These are phyloP conservation scores for Poliocrania exsul DNA, from an alignment of 2,797 vertebrate genomes.

Conservation along the genomic window DNA sequence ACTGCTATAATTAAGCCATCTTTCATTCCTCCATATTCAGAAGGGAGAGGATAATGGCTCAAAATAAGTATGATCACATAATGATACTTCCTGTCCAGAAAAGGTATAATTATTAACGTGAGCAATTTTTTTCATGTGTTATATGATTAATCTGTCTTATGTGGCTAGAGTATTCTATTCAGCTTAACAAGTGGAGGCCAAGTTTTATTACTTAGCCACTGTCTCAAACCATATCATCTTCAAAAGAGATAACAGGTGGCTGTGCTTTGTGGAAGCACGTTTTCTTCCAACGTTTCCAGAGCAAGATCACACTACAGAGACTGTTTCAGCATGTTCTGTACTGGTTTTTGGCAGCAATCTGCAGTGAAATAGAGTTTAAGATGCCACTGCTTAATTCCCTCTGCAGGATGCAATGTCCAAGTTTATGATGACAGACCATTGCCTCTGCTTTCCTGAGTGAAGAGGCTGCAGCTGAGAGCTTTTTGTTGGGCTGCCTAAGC, in stretches of 20 bases:
- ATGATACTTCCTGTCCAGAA: background rate
- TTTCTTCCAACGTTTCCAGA: background rate
- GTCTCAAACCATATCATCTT: background rate
- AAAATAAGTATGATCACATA: background rate
- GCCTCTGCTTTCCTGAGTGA: background rate
- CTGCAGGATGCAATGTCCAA: background rate
- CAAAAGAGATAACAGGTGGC: background rate
- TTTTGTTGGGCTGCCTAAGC: background rate
- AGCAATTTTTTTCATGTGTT: background rate
- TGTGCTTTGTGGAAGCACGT: background rate
- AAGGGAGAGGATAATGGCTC: background rate
- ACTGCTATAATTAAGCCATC: slow-evolving; percentile 40
- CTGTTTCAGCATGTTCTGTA: background rate
- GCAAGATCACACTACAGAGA: background rate
- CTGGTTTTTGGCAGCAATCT: background rate
- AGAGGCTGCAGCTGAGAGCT: background rate
- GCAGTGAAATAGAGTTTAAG: background rate
- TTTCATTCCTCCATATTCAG: slow-evolving; percentile 24
- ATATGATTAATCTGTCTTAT: background rate
- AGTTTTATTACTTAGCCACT: background rate
- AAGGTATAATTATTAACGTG: background rate
- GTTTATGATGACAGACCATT: background rate
- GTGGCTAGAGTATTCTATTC: background rate
- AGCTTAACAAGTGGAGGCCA: background rate
- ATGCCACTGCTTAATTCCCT: background rate